These are phyloP conservation scores for Harmothoe impar DNA, from an alignment of 2,888 invertebrate species.

Conservation along the genomic window DNA sequence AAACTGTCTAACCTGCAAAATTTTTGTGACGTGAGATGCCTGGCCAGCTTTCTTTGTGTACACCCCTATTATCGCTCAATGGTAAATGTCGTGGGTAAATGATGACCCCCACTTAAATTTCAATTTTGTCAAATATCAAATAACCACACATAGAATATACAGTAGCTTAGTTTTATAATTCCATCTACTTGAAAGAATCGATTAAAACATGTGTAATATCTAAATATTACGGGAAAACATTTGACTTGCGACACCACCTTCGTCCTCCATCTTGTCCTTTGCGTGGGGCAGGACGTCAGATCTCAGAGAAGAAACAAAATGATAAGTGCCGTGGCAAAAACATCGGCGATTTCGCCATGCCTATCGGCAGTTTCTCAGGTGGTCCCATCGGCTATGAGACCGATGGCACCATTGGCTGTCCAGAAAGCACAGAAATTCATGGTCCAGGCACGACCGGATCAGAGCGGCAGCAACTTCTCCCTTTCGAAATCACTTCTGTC, in stretches of 20 bases:
- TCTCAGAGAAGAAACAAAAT: slow-evolving; percentile 60
- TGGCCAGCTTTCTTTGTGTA: background rate
- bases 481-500: slow-evolving; percentile 19
- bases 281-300: background rate
- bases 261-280: slow-evolving; percentile 58
- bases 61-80: slow-evolving; percentile 6
- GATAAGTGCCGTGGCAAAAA: slow-evolving; percentile 66
- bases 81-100: background rate
- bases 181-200: background rate
- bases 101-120: background rate
- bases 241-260: background rate
- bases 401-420: slow-evolving; percentile 70
- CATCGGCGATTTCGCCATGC: slow-evolving; percentile 66
- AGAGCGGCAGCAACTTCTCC: background rate
- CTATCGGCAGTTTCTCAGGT: slow-evolving; percentile 74
- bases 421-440: slow-evolving; percentile 67
- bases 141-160: background rate
- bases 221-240: background rate
- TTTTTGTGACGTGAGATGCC: too few species aligned
- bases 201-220: background rate
- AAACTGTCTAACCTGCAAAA: too few species aligned
- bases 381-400: slow-evolving; percentile 72
- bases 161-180: background rate
- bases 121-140: background rate
- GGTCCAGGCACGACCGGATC: background rate